These are phyloP conservation scores for Pelodytes ibericus DNA, from an alignment of 2,797 vertebrate species.

Conservation along the genomic window DNA sequence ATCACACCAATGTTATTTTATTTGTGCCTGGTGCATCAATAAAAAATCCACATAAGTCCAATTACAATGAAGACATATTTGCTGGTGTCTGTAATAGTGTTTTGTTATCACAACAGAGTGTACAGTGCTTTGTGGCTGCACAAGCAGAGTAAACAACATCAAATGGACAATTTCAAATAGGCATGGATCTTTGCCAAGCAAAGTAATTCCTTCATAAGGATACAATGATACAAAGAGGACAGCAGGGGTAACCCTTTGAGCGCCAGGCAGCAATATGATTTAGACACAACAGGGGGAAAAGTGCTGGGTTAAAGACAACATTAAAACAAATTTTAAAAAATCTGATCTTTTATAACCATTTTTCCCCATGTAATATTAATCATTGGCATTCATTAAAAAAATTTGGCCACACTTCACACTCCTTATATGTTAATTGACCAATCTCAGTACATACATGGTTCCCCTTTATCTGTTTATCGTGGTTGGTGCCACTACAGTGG, in stretches of 20 bases:
- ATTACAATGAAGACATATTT: conserved; percentile 23
- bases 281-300: not conserved
- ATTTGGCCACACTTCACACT: not conserved
- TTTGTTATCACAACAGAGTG: conserved; percentile 36
- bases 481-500: not conserved
- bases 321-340: conserved; percentile 12
- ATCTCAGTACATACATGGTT: not conserved
- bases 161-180: conserved; percentile 19
- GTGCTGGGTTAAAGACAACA: too few species aligned
- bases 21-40: conserved; percentile 8
- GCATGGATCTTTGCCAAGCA: conserved; percentile 36
- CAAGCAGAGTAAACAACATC: conserved; percentile 18
- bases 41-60: conserved; percentile 18
- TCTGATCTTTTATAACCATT: not conserved
- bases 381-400: conserved; percentile 7
- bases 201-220: conserved; percentile 48
- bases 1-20: conserved; percentile 18
- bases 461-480: not conserved
- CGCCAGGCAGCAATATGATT: not conserved
- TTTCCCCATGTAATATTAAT: not conserved
- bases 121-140: conserved; percentile 31
- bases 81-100: conserved; percentile 35
- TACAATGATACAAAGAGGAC: conserved; percentile 1
- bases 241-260: too few species aligned
- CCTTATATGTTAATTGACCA: not conserved